Evolutionary conservation across 1,140 invertebrate genomes (phyloP), one percentile per base, ranked within the genome.

Genomic region (Potamilus streckersoni): DNA sequence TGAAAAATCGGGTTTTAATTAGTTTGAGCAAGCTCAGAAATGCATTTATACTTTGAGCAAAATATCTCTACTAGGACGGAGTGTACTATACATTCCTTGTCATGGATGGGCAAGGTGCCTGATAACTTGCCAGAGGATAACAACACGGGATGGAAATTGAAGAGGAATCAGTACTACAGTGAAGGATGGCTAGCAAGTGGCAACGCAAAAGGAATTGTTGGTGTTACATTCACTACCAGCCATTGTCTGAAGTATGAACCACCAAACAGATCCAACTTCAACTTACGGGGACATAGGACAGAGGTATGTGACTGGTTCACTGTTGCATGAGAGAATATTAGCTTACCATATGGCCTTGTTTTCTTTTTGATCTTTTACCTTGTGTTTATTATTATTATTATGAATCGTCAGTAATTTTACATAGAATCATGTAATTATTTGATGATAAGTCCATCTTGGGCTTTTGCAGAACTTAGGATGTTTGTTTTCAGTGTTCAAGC

Each of bases 181-280:
- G 97, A 98, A 90, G 97, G 97, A n/a, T 99, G 97, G 97, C 90
- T 99, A 85, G 96, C 97, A 66, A 97, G 96, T 60, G 97, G 97
- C 79, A 99, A 98, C 90, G 93, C 95, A 66, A 93, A 96, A 78
- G 96, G 97, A 27, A 94, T 98, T 78, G 96, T 98, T 73, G 97
- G 97, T 73, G 96, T 98, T 57, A 98, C 97, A 58, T 98, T 97
- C 90, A 98, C 97, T 55, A 96, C 96, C 27, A 96, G 95, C 71
- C 96, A 97, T 89, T 96, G 87, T 79, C 79, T 82, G 64, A 87
- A 82, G 58, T 84, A 87, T 76, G 87, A 89, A 16, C 82, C 86
- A 15, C 88, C 88, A 16, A 82, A 84, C n/a, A 92, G 98, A 72
- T 97, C 97, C 71, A 99, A 99, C 90, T 99, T 98, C 91, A 99